Evolutionary conservation across 2,797 vertebrate species (phyloP).

Genomic region (Brotogeris chrysoptera): DNA sequence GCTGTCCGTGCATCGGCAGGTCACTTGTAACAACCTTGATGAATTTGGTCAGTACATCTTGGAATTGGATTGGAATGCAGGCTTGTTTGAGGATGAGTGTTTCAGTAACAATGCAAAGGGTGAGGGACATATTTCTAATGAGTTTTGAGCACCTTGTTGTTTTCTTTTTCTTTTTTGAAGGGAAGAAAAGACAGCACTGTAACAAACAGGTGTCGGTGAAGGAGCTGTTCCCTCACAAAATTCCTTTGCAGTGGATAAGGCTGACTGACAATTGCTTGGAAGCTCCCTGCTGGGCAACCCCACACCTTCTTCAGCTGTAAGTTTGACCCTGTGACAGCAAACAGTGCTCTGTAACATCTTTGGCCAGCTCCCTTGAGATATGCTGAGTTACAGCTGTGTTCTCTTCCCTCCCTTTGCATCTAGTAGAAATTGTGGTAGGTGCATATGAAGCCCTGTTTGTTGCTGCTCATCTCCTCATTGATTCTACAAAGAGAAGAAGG

Average conservation of each 20-base stretch:
- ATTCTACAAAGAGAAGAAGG: not conserved
- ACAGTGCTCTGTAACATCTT: not conserved
- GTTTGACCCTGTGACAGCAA: constrained; percentile 24
- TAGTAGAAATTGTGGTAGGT: not conserved
- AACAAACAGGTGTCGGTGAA: constrained; percentile 69
- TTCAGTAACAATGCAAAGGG: not conserved
- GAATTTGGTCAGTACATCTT: not conserved
- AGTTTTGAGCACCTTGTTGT: not conserved
- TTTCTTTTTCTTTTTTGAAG: constrained; percentile 46
- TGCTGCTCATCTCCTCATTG: not conserved
- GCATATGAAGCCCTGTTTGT: not conserved
- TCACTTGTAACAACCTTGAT: not conserved
- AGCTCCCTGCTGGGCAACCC: constrained; percentile 86
- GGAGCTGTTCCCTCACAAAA: constrained; percentile 79
- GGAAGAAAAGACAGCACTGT: constrained; percentile 71
- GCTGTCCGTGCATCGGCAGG: not conserved
- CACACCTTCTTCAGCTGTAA: constrained; percentile 87
- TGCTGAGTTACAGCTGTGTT: not conserved
- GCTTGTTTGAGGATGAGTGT: not conserved
- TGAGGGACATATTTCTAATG: not conserved
- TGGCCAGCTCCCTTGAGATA: not conserved
- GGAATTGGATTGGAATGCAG: not conserved
- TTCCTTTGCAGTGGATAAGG: constrained; percentile 86
- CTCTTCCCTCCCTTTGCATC: not conserved
- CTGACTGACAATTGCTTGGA: constrained; percentile 87